Evolutionary conservation across 2,888 invertebrate genomes (phyloP), one percentile per base, ranked within the genome.

Genomic region (Carabus problematicus): DNA sequence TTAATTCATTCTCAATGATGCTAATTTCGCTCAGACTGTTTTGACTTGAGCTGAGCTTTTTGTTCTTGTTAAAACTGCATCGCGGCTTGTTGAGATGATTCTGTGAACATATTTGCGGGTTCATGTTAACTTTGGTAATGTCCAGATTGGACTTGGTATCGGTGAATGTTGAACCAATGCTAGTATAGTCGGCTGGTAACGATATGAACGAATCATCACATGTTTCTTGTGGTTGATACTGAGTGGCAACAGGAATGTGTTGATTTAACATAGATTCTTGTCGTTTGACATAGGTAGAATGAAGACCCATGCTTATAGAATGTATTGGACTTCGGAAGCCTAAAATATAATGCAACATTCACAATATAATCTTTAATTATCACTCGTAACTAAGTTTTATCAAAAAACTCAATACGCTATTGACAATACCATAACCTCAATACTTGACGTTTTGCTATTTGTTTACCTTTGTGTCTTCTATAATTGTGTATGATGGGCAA

Each of bases 401-500:
- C 29, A 3, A 3, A 29, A 29, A 29, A 29, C 29, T n/a, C n/a
- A n/a, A n/a, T n/a, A n/a, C n/a, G n/a, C n/a, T n/a, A n/a, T n/a
- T n/a, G n/a, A 29, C 3, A 3, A 29, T 29, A 29, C 2, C 29
- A 29, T 29, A 29, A 29, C 29, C 29, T 29, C 6, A 29, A 29
- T 29, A 2, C 6, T 3, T 29, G 29, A 29, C 29, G 45, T 45
- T 45, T 14, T 14, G 7, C 7, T 11, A 3, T 4, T 52, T 6
- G 11, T 18, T 68, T 72, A 70, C 82, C 81, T 73, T 79, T 78
- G 71, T 80, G 80, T 71, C 83, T 75, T 64, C 84, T 75, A 73
- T 84, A 84, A 74, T 84, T 83, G 71, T 84, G 84, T 45, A 84
- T 80, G 16, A 83, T 84, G 64, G 86, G 86, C 73, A 86, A 78